Evolutionary conservation across 1,140 invertebrate species (phyloP), one percentile per base, ranked within the genome.

Genomic region (Ips typographus): DNA sequence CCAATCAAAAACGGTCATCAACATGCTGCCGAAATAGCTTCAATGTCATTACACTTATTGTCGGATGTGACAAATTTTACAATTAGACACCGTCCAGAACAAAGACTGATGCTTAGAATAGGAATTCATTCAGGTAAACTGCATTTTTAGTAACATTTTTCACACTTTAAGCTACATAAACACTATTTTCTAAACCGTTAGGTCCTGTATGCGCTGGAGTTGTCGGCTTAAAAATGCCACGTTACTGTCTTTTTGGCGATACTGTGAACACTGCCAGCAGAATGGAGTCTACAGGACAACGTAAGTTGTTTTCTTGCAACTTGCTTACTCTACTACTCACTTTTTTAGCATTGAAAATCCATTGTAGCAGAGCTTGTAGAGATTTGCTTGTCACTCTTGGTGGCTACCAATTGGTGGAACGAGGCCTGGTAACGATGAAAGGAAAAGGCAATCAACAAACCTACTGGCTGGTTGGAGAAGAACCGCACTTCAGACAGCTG

Each of bases 221-320:
- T 0, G 94, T 96, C 0, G 94, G 94, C 0, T 79, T 92, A 36
- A 94, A 94, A 79, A 95, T 95, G 93, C 94, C 94, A 0, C 83
- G 93, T 57, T 96, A 95, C 77, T 95, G 94, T 79, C 81, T 96
- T 1, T 94, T 94, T 77, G 94, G 94, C 0, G 94, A 96, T 74
- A 95, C 94, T 0, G 93, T 98, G 3, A 98, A 98, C 80, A 96
- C 94, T 0, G 93, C 95, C 0, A 94, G 92, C 38, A 84, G 95
- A 58, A 96, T 98, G 94, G 95, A 97, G 83, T 96, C 94, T 0
- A 94, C 91, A 43, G 93, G 94, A 42, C 85, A 87, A 71, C 84
- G 88, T 90, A 76, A 84, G 82, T 79, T 66, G 37, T 22, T 22
- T 22, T 22, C 22, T 22, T 22, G 22, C 22, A 22, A 22, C 22